phyloP scores from a whole-genome alignment of 2,113 vertebrate genomes.

The Petromus typicus region DNA sequence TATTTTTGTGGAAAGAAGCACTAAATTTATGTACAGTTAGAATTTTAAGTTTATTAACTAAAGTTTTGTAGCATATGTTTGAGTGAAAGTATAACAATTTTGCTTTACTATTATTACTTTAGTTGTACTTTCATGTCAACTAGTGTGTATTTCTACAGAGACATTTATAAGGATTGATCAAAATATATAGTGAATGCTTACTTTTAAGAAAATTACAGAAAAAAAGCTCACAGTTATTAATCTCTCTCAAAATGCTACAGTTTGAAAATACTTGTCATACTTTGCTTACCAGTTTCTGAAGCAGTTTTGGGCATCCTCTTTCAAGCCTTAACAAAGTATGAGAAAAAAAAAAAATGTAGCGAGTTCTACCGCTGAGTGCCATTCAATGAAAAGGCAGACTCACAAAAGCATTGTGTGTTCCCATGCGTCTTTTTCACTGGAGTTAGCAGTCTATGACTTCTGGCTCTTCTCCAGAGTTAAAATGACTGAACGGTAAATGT shows the following conservation, averaged over 20 bases:
- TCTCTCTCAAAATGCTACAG: not conserved
- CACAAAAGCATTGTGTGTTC: not conserved
- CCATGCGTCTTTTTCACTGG: not conserved
- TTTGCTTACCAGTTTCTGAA: not conserved
- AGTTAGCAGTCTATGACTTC: not conserved
- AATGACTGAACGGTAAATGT: not conserved
- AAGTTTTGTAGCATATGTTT: not conserved
- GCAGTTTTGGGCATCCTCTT: not conserved
- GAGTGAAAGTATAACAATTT: not conserved
- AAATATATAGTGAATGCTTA: not conserved
- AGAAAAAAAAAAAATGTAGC: not conserved
- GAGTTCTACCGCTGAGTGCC: not conserved
- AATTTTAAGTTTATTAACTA: slow-evolving; percentile 11
- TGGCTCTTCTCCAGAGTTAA: not conserved
- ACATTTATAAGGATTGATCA: not conserved
- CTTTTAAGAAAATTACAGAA: not conserved
- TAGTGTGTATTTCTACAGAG: rapidly evolving
- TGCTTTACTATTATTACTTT: not conserved
- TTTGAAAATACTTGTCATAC: not conserved
- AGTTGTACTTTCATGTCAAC: not conserved
- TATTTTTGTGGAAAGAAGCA: not conserved
- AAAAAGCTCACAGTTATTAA: not conserved
- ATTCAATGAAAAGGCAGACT: not conserved
- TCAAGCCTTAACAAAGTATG: not conserved
- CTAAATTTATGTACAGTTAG: not conserved